These are phyloP conservation scores for Hippotragus niger DNA, from an alignment of 2,113 vertebrate genomes.

Conservation along the genomic window DNA sequence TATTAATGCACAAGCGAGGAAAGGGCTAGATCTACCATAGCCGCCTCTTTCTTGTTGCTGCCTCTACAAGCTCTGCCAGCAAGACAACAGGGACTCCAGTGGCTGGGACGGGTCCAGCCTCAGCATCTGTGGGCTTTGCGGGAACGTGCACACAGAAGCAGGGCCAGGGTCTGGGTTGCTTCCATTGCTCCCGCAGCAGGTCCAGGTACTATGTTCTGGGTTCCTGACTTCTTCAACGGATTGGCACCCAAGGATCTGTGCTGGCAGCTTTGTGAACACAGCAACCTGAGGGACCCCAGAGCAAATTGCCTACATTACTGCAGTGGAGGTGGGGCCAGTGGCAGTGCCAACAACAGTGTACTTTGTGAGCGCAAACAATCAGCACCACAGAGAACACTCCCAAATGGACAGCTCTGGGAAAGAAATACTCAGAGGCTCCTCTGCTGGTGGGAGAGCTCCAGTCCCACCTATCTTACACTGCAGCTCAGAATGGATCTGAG, in stretches of 20 bases:
- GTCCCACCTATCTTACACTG: not conserved
- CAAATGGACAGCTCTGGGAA: not conserved
- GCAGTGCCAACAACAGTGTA: not conserved
- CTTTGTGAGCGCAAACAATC: not conserved
- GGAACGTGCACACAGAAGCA: not conserved
- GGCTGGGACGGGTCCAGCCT: not conserved
- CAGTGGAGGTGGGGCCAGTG: not conserved
- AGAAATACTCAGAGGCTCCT: not conserved
- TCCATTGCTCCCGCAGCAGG: not conserved
- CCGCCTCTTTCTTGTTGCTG: not conserved
- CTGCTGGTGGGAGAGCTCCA: not conserved
- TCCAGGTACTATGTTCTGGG: not conserved
- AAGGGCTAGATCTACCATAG: not conserved
- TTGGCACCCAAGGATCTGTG: not conserved
- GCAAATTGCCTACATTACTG: not conserved
- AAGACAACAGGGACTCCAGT: not conserved
- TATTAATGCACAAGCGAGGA: not conserved
- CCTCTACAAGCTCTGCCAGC: not conserved
- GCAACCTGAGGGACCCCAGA: not conserved
- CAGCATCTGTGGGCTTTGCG: not conserved
- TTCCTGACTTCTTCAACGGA: not conserved
- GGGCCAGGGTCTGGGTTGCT: not conserved
- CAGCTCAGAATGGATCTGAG: not conserved
- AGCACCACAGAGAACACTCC: not conserved
- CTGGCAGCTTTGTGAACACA: not conserved